These are phyloP conservation scores for Eciton burchellii DNA, from an alignment of 1,140 invertebrate genomes.

Conservation along the genomic window DNA sequence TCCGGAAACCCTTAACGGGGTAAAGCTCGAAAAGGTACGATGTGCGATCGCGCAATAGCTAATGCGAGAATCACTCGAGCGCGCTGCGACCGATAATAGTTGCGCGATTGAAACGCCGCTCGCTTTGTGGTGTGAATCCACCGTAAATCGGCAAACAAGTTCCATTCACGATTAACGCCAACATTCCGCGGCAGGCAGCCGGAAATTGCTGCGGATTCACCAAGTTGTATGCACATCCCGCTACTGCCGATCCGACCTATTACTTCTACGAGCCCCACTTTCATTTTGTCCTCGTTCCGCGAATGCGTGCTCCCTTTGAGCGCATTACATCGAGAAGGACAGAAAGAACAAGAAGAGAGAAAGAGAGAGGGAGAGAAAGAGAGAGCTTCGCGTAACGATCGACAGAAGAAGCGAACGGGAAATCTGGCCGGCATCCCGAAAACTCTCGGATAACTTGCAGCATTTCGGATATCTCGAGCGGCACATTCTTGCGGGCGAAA, in stretches of 20 bases:
- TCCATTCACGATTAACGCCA: constrained; percentile 55
- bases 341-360: background rate
- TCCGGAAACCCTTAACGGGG: background rate
- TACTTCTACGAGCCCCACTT: constrained; percentile 13
- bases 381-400: background rate
- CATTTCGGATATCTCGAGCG: constrained; percentile 26
- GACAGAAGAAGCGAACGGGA: constrained; percentile 31
- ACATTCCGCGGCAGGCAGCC: constrained; percentile 38
- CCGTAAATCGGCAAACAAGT: constrained; percentile 54
- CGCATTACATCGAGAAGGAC: background rate
- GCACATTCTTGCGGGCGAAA: background rate
- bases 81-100: constrained; percentile 40
- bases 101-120: constrained; percentile 52
- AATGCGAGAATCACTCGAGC: constrained; percentile 8
- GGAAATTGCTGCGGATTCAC: constrained; percentile 53
- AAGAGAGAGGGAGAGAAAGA: background rate
- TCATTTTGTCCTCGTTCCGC: constrained; percentile 3
- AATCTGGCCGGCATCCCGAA: constrained; percentile 14
- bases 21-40: background rate
- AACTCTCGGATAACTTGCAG: constrained; percentile 40
- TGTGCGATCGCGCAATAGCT: background rate
- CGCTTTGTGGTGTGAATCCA: constrained; percentile 49
- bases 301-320: constrained; percentile 11
- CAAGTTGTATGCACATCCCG: constrained; percentile 53
- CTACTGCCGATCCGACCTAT: constrained; percentile 31